Base-by-base conservation (phyloP, 2,888 invertebrate species). In the Boloria selene region DNA sequence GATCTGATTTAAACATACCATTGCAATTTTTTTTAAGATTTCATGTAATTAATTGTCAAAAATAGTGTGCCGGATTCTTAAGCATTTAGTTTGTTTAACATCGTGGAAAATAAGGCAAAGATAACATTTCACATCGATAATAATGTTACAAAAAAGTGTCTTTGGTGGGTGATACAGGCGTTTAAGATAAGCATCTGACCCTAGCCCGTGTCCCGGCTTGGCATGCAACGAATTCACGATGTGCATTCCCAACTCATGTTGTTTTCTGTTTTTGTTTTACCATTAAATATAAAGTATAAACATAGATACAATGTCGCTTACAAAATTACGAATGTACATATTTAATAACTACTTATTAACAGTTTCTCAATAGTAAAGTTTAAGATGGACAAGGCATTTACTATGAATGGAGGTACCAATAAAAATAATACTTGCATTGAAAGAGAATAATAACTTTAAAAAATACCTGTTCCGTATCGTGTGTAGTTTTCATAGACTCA, bases 141-240 rank as follows among this genome's bases (percentile, higher is more conserved):
- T 87, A 87, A 84, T 77, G 80, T 85, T 79, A 90, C 86, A 89
- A 90, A 90, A 90, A 91, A 88, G 88, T 90, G 89, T 91, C 88
- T 88, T 86, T 83, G 75, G 85, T 81, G 87, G 86, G 88, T 91
- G 91, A 90, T 89, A 90, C 91, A 91, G 90, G 85, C 90, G 90
- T 89, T 90, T 90, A 89, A 89, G 92, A 92, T 92, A 91, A 87
- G 73, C 84, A 92, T 92, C 91, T 88, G 91, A 88, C 87, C 90
- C 86, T 80, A 79, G 80, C 82, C 79, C 80, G 83, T 77, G 86
- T 81, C 83, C 80, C 83, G 82, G 76, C 82, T 78, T 75, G 86
- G 87, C 86, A 84, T 84, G 87, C 90, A 79, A 85, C 82, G 88
- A 85, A 89, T 90, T 86, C 91, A 88, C 89, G 87, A 89, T 77